Evolutionary conservation across 2,888 invertebrate species (phyloP).

Genomic region (Himalopsyche anomala): DNA sequence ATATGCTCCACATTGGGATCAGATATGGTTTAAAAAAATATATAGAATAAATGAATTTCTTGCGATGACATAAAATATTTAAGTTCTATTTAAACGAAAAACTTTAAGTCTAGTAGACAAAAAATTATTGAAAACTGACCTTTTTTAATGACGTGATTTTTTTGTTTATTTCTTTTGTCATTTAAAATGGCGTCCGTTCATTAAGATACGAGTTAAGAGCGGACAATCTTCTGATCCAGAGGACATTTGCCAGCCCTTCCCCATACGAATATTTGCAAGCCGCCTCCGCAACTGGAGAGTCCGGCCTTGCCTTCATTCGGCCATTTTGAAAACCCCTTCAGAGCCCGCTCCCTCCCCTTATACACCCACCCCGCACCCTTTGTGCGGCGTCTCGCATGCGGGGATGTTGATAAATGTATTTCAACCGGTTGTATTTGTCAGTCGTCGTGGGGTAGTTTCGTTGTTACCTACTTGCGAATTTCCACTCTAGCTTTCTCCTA

Average conservation of each 20-base stretch:
- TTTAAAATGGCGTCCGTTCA: no score
- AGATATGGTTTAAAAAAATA: no score
- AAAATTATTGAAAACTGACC: no score
- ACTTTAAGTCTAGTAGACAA: no score
- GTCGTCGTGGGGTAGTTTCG: constrained; percentile 46
- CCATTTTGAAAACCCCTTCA: constrained; percentile 35
- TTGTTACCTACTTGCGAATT: constrained; percentile 17
- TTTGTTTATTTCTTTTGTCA: no score
- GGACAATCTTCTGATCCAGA: not conserved
- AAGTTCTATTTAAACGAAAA: no score
- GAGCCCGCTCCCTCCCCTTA: not conserved
- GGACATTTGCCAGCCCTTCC: constrained; percentile 9
- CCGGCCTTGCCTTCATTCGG: constrained; percentile 30
- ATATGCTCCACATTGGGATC: no score
- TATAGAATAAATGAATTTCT: no score
- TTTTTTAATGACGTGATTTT: no score
- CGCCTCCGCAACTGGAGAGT: constrained; percentile 34
- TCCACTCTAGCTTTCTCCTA: constrained; percentile 23
- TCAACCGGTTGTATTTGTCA: constrained; percentile 65
- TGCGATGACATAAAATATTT: no score
- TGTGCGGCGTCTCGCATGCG: constrained; percentile 63
- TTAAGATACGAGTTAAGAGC: not conserved
- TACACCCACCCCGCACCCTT: constrained; percentile 47
- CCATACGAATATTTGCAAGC: constrained; percentile 14
- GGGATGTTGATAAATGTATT: constrained; percentile 65